Evolutionary conservation across 1,140 invertebrate species (phyloP), one percentile per base, ranked within the genome.

Genomic region (Drosophila hydei): DNA sequence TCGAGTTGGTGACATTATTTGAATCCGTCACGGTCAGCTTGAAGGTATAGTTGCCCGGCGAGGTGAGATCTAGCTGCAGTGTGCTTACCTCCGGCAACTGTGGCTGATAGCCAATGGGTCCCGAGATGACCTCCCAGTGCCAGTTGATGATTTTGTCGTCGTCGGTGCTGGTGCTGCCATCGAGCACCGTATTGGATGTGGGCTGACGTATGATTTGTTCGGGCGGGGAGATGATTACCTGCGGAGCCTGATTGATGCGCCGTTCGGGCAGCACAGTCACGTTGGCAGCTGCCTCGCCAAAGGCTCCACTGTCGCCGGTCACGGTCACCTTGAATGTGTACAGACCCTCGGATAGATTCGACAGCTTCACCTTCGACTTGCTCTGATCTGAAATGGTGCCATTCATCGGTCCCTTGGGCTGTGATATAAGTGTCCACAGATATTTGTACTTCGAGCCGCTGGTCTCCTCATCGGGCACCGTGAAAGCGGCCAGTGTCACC

Each of bases 1-100:
- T 97, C 1, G 94, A 97, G 92, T 97, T 98, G 48, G 94, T 95
- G 0, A 95, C 95, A 72, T 97, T 96, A 92, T 98, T 96, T 0
- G 96, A 96, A 92, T 99, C 98, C 77, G 97, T 97, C 0, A 99
- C 97, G 3, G 97, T 98, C 61, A 99, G 92, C 94, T 97, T 97
- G 89, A 99, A 98, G 0, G 95, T 97, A 83, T 99, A 99, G 92
- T 97, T 97, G 60, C 98, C 98, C 5, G 97, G 96, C 50, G 95
- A 94, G 40, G 93, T 94, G 3, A 97, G 93, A 92, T 97, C 96
- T 12, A 99, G 91, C 75, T 96, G 95, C 18, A 98, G 92, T 2
- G 97, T 97, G n/a, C 96, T 95, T 1, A 95, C 95, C 69, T 97
- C 95, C 42, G 95, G 93, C 25, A 97, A 91, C 64, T 95, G 94